Conservation (phyloP, 2,888 invertebrate genomes). For the Sesia bembeciformis region DNA sequence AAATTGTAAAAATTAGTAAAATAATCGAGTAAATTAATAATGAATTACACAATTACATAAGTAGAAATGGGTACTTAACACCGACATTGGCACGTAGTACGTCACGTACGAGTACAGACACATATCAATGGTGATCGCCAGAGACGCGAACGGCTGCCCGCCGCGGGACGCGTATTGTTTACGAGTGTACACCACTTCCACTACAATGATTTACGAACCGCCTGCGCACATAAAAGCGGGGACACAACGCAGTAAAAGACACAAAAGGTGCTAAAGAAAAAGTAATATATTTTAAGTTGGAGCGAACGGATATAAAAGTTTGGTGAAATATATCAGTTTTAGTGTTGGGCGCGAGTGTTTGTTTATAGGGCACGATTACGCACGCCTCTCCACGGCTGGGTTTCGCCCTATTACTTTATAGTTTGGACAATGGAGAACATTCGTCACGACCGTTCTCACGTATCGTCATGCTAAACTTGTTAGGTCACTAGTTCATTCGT, state of each 20-base stretch:
- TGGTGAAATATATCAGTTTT: slow-evolving; percentile 71
- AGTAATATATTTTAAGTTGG: slow-evolving; percentile 70
- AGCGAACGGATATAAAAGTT: slow-evolving; percentile 69
- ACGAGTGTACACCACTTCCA: slow-evolving; percentile 63
- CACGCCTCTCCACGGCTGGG: slow-evolving; percentile 42
- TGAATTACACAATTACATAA: neutral
- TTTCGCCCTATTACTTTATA: neutral
- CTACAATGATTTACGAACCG: slow-evolving; percentile 72
- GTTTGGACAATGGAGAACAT: slow-evolving; percentile 25
- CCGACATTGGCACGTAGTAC: neutral
- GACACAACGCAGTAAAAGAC: slow-evolving; percentile 69
- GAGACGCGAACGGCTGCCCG: slow-evolving; percentile 16
- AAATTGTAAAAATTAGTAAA: too few species aligned
- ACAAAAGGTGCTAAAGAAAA: slow-evolving; percentile 74
- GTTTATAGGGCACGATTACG: slow-evolving; percentile 63
- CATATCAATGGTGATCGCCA: neutral
- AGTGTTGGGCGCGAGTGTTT: slow-evolving; percentile 62
- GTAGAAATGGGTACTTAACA: neutral
- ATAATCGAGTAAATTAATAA: too few species aligned
- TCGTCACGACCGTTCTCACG: slow-evolving; percentile 31
- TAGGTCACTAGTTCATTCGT: slow-evolving; percentile 2
- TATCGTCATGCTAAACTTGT: slow-evolving; percentile 11
- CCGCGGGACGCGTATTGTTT: slow-evolving; percentile 59
- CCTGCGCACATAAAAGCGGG: slow-evolving; percentile 66
- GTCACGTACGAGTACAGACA: neutral